Base-by-base conservation (phyloP, 2,797 vertebrate species). In the Morelia viridis region DNA sequence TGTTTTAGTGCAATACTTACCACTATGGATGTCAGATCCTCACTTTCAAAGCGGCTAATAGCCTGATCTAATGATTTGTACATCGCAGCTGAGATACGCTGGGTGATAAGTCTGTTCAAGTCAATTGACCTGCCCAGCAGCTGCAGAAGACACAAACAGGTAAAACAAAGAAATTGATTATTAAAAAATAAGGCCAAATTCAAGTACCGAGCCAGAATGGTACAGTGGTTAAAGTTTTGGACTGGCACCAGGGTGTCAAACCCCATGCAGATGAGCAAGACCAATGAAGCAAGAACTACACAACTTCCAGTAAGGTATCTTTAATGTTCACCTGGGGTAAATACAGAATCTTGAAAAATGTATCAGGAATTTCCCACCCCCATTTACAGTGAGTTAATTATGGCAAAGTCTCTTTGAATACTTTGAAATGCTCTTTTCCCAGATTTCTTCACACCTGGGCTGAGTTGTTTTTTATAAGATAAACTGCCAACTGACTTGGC, bases 51-150 rank as follows among this genome's bases (percentile, higher is more conserved):
- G 95, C 98, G 98, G 96, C 98, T 98, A 96, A 99, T 98, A 90
- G 98, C 98, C 95, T 98, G 98, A 94, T 99, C 98, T 96, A 99
- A 94, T 0, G 98, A 99, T 91, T 98, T 99, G 95, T 99, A 99
- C 98, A 98, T 98, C 0, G 98, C 98, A 1, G 98, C 98, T 10
- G 98, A 98, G 95, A 99, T 98, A 65, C 98, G 97, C 96, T 99
- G 98, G 7, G 98, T 99, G 94, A 99, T 98, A 93, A 99, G 98
- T 92, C 98, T 98, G 96, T 99, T 99, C 96, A 99, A 95, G 96
- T 99, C 98, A 53, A 99, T 99, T 2, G 98, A 99, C 93, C 98
- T 97, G 22, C 98, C 98, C 90, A 99, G 94, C 68, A 99, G 96
- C 98, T 99, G 94, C 9, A 35, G 1, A 94, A 87, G 89, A 90